Percentiles rank a stretch among this genome's conserved stretches.
These are phyloP conservation scores for Corythornis madagascariensis DNA, from an alignment of 2,113 vertebrate genomes.

Conservation along the genomic window DNA sequence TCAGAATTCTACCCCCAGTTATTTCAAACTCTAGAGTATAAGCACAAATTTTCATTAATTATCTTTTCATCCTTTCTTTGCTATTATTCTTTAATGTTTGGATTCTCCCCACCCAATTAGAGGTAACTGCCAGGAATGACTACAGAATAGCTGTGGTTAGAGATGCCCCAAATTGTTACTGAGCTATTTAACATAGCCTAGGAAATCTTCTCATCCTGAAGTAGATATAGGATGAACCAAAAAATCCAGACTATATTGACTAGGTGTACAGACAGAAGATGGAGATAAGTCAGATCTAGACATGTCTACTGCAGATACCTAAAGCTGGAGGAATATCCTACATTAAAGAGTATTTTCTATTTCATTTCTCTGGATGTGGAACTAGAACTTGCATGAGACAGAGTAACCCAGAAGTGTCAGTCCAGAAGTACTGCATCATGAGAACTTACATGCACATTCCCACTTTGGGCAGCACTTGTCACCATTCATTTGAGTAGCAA, in stretches of 20 bases:
- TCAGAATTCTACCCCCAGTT: neutral
- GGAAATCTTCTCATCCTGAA: neutral
- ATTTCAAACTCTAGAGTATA: neutral
- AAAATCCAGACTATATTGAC: neutral
- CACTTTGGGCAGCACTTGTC: constrained; percentile 95
- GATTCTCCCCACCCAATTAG: neutral
- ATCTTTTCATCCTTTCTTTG: neutral
- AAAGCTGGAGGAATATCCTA: neutral
- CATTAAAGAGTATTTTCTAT: neutral
- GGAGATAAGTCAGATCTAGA: neutral
- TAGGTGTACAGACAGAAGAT: neutral
- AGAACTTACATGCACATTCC: constrained; percentile 94
- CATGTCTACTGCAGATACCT: neutral
- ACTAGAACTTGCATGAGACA: neutral
- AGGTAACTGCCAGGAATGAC: neutral
- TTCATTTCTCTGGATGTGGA: neutral
- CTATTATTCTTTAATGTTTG: neutral
- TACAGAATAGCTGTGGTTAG: neutral
- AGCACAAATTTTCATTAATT: neutral
- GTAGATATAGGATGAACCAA: neutral
- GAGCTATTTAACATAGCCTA: neutral
- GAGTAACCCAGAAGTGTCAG: neutral
- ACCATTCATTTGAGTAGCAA: constrained; percentile 86
- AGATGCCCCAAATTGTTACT: neutral
- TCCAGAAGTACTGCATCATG: neutral